Base-by-base conservation (phyloP, 2,113 vertebrate genomes). In the Atrichornis clamosus region DNA sequence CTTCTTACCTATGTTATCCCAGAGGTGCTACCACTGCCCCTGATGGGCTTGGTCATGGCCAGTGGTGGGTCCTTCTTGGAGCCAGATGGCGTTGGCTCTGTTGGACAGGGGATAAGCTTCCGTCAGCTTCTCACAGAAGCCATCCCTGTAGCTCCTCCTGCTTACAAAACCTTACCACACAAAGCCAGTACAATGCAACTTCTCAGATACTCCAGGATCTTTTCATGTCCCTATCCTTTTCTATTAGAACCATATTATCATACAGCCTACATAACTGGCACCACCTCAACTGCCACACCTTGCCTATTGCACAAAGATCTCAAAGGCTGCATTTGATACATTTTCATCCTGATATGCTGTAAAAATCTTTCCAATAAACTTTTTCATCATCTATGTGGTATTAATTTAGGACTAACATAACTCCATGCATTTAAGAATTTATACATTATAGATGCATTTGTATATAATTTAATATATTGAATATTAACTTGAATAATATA, bases 51-150 rank as follows among this genome's bases (percentile, higher is more conserved):
- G 1, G 42, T 10, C 53, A 68, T 69, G 49, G 24, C n/a, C 17
- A 26, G 24, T 3, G 2, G 3, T 3, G 0, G 5, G 3, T 35
- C 5, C 1, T 0, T 42, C 42, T 55, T 46, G 30, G 26, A 78
- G 44, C 22, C 0, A 0, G 6, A 15, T 75, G 41, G 6, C 1
- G 0, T 14, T 63, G 37, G 15, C 41, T 55, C 19, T 58, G 3
- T 53, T 0, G 0, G 50, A 74, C 44, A 27, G 4, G 3, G 26
- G 5, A 7, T 30, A 35, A 74, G 2, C 12, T 86, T 68, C 76
- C 37, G 46, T 5, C 15, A 73, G 13, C 27, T 73, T 67, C 73
- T 84, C 17, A 33, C 8, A 33, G 21, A 81, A 85, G 28, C 14
- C 17, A 52, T 2, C 3, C 4, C 39, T 60, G 18, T 72, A 76